Percentiles rank a stretch among this genome's conserved stretches.
Evolutionary conservation across 2,797 vertebrate genomes (phyloP).

Genomic region (Notoglanidium macrostoma): DNA sequence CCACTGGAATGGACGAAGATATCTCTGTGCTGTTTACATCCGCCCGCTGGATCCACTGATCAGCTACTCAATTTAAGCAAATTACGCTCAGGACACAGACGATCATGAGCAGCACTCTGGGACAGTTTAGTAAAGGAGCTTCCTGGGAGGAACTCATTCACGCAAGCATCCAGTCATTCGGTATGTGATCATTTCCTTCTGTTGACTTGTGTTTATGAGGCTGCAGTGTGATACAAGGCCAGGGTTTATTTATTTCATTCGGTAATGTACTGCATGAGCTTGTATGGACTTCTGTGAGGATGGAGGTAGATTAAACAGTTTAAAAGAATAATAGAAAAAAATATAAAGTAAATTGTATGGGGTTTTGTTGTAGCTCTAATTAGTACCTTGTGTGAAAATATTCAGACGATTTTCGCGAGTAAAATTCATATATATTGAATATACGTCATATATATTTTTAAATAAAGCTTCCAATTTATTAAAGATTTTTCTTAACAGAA

Average conservation of each 20-base stretch:
- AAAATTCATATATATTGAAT: too few species aligned
- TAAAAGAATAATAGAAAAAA: neutral
- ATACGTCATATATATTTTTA: neutral
- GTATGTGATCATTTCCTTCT: conserved; percentile 76
- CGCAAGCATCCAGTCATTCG: conserved; percentile 89
- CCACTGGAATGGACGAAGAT: conserved; percentile 1
- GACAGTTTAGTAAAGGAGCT: conserved; percentile 87
- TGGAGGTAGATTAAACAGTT: neutral
- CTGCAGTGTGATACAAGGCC: neutral
- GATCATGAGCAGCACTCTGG: conserved; percentile 83
- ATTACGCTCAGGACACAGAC: conserved; percentile 74
- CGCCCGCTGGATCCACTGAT: neutral
- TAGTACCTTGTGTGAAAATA: neutral
- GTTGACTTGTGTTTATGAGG: neutral
- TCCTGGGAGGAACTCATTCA: conserved; percentile 93
- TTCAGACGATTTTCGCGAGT: neutral
- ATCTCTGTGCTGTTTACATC: conserved; percentile 18
- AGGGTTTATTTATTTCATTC: neutral
- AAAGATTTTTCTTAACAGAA: neutral
- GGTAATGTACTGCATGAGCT: neutral
- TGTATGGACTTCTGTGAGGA: too few species aligned
- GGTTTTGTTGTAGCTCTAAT: neutral
- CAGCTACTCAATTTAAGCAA: conserved; percentile 52
- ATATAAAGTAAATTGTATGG: neutral
- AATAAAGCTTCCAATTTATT: neutral